Conservation (phyloP, 1,140 invertebrate genomes). For the Bombus pyrosoma region DNA sequence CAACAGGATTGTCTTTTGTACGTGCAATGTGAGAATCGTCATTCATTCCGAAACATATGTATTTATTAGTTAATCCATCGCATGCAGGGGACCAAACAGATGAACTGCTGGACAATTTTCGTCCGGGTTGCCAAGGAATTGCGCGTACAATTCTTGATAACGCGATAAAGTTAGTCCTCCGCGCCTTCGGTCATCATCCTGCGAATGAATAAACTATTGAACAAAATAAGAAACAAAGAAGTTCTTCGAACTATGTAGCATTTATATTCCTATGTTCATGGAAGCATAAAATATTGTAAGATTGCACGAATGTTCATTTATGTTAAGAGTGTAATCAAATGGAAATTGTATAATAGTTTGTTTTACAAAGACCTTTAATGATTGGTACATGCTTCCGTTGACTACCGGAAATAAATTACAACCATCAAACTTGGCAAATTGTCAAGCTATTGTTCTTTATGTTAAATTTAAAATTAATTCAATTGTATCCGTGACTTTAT, state of each 20-base stretch:
- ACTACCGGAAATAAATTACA: too few relatives aligned
- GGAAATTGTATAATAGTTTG: not conserved
- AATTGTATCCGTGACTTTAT: not conserved
- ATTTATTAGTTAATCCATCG: constrained; percentile 62
- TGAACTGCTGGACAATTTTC: constrained; percentile 88
- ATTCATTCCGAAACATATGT: not conserved
- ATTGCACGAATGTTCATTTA: not conserved
- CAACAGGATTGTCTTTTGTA: constrained; percentile 60
- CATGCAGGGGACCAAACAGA: constrained; percentile 89
- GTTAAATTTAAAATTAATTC: constrained; percentile 25
- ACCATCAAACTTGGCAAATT: constrained; percentile 12
- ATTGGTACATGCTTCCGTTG: too few relatives aligned
- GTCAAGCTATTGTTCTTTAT: constrained; percentile 45
- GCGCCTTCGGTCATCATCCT: constrained; percentile 91
- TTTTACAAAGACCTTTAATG: constrained; percentile 12
- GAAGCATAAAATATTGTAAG: not conserved
- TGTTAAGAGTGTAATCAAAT: not conserved
- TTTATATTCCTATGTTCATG: not conserved
- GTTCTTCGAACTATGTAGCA: too few relatives aligned
- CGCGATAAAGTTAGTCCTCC: constrained; percentile 89
- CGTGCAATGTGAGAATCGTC: constrained; percentile 11
- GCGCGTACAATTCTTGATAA: constrained; percentile 92
- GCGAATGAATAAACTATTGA: constrained; percentile 62
- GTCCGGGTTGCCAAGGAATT: constrained; percentile 90
- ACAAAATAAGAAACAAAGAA: not conserved